Evolutionary conservation across 1,140 invertebrate genomes (phyloP).

Genomic region (Apocrypta bakeri): DNA sequence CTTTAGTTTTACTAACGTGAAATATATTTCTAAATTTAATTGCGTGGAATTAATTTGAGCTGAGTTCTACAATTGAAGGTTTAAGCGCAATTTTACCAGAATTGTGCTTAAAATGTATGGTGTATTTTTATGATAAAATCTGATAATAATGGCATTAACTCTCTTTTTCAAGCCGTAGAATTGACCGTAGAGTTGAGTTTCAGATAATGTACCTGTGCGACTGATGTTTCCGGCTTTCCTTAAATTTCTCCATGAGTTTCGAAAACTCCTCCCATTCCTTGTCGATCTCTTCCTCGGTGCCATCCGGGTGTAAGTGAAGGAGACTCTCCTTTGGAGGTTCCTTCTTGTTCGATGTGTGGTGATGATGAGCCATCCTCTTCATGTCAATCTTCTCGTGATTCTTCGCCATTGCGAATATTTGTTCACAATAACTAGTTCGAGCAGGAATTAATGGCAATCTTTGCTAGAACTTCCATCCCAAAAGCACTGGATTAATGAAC

Average conservation of each 20-base stretch:
- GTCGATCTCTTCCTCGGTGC: conserved; percentile 73
- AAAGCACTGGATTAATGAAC: too few relatives aligned
- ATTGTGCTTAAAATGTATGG: too few relatives aligned
- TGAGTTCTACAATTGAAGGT: too few relatives aligned
- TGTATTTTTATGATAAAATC: too few relatives aligned
- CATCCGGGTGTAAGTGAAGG: conserved; percentile 67
- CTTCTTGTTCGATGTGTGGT: conserved; percentile 60
- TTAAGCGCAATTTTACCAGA: too few relatives aligned
- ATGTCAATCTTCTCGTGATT: conserved; percentile 45
- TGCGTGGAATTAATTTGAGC: too few relatives aligned
- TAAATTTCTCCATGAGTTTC: conserved; percentile 76
- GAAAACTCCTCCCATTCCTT: conserved; percentile 78
- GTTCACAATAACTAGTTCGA: not conserved
- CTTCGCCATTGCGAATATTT: conserved; percentile 49
- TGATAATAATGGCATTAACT: too few relatives aligned
- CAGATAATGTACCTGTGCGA: conserved; percentile 64
- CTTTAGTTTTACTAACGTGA: not conserved
- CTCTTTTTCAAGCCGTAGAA: too few relatives aligned
- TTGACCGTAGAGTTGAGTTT: not conserved
- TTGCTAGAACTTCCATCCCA: too few relatives aligned
- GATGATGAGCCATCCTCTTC: conserved; percentile 61
- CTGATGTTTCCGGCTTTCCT: conserved; percentile 71
- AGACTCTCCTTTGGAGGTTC: conserved; percentile 73
- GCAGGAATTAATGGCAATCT: not conserved
- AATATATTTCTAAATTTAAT: not conserved